Base-by-base conservation (phyloP, 53 echinoderm and acorn worm genomes). In the Patiria pectinifera region DNA sequence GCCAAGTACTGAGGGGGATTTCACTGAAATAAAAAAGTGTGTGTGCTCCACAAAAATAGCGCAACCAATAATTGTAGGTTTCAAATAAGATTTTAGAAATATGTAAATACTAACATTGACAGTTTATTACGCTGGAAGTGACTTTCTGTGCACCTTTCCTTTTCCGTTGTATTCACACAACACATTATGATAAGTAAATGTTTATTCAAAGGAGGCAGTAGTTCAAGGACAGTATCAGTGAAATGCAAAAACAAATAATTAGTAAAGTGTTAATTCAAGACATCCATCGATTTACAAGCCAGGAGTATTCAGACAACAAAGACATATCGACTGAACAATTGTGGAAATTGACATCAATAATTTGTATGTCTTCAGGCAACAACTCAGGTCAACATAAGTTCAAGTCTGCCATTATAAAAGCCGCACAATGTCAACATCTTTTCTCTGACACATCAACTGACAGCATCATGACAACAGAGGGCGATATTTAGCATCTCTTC, bases 381-480 rank as follows among this genome's bases (percentile, higher is more conserved):
- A 74, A 21, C 74, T 74, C 8, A 7, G 74, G 22, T 74, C 74
- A 74, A 21, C 22, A n/a, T 18, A 74, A 9, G 74, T 16, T 23
- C 74, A 74, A n/a, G 24, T 24, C 74, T 24, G 13, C 9, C 13
- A 23, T 74, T n/a, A 23, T 23, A 7, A 43, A 85, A 85, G 26
- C 35, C 14, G 19, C 0, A 45, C 18, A 63, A 16, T 14, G 1
- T 13, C 60, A 47, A 2, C 16, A 69, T 62, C 10, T 18, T 45
- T 85, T 6, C 43, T 69, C 26, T 23, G 61, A 59, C 59, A 59
- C 74, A 74, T 74, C 74, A n/a, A 78, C 60, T 87, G 59, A 53
- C 78, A 87, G 19, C 49, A 77, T 61, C 87, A 78, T 59, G 71
- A 60, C 72, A 5, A 71, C 11, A 74, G 87, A 77, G 87, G 87